Evolutionary conservation across 2,113 vertebrate genomes (phyloP).

Genomic region (Melanostigma gelatinosum): DNA sequence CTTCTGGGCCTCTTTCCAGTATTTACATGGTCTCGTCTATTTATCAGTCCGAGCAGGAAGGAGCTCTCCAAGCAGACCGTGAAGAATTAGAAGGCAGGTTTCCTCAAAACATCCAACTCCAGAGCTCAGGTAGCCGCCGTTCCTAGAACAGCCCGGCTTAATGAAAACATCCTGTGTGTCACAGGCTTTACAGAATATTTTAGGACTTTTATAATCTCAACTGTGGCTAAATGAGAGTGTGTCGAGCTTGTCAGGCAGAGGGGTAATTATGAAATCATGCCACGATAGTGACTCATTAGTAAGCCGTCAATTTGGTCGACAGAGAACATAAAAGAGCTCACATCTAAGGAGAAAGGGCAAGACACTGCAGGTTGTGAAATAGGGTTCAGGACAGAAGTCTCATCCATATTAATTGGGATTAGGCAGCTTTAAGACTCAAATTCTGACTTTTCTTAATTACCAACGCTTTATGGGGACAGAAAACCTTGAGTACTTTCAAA

Average conservation of each 20-base stretch:
- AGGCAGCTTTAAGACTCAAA: slow-evolving; percentile 68
- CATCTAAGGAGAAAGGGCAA: slow-evolving; percentile 38
- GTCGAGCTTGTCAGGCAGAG: slow-evolving; percentile 28
- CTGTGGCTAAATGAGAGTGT: slow-evolving; percentile 28
- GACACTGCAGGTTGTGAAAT: slow-evolving; percentile 58
- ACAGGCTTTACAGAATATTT: slow-evolving; percentile 50
- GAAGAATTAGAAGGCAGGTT: slow-evolving; percentile 57
- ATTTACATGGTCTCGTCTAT: slow-evolving; percentile 59
- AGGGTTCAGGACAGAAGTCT: slow-evolving; percentile 37
- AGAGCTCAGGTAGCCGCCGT: slow-evolving; percentile 51
- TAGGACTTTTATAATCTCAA: slow-evolving; percentile 33
- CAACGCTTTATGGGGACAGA: slow-evolving; percentile 16
- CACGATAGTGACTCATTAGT: slow-evolving; percentile 68
- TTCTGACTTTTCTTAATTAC: slow-evolving; percentile 69
- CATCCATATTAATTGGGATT: slow-evolving; percentile 78
- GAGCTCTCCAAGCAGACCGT: slow-evolving; percentile 60
- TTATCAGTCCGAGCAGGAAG: slow-evolving; percentile 74
- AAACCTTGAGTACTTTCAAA: slow-evolving; percentile 20
- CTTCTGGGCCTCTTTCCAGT: slow-evolving; percentile 44
- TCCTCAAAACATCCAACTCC: slow-evolving; percentile 59
- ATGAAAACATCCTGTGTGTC: slow-evolving; percentile 64
- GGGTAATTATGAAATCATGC: slow-evolving; percentile 59
- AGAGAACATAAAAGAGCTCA: slow-evolving; percentile 32
- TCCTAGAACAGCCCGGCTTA: slow-evolving; percentile 65
- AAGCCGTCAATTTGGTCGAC: slow-evolving; percentile 25